A percentile compares a stretch with the other conserved stretches of the same genome.
These are phyloP conservation scores for Myrmecophaga tridactyla DNA, from an alignment of 2,113 vertebrate species.

Conservation along the genomic window DNA sequence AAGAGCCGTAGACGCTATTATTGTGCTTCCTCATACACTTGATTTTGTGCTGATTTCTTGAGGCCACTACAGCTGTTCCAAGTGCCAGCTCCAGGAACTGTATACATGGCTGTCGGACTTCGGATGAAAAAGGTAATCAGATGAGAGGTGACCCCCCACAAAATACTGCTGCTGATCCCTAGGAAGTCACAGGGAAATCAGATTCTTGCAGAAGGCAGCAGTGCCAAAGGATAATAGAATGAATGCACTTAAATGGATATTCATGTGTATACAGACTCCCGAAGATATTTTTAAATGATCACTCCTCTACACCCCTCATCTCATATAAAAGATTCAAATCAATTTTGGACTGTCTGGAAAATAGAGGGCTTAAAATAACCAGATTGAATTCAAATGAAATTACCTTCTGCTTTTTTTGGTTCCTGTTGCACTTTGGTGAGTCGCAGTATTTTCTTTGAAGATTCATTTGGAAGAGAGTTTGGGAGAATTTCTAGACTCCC, in stretches of 20 bases:
- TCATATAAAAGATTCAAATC: conserved; percentile 45
- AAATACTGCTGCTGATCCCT: conserved; percentile 4
- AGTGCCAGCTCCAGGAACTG: conserved; percentile 35
- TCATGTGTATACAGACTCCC: conserved; percentile 38
- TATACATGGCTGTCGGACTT: neutral
- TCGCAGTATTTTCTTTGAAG: conserved; percentile 56
- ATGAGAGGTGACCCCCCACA: neutral
- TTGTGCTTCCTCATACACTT: conserved; percentile 26
- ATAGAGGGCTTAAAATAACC: conserved; percentile 48
- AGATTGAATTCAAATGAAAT: conserved; percentile 56
- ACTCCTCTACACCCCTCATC: conserved; percentile 1
- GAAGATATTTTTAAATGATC: conserved; percentile 54
- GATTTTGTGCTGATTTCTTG: conserved; percentile 39
- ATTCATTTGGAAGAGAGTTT: conserved; percentile 58
- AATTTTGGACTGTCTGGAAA: conserved; percentile 21
- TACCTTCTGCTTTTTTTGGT: conserved; percentile 38
- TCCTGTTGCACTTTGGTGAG: conserved; percentile 54
- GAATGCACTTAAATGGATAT: conserved; percentile 33
- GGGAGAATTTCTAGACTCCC: conserved; percentile 47
- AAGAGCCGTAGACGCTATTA: conserved; percentile 37
- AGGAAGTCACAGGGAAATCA: conserved; percentile 3
- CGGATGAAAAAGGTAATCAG: neutral
- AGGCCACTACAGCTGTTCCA: conserved; percentile 42
- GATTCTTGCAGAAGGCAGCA: conserved; percentile 21
- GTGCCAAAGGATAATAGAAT: conserved; percentile 44